Conservation (phyloP, 2,888 invertebrate genomes). For the Pilophorus perplexus region DNA sequence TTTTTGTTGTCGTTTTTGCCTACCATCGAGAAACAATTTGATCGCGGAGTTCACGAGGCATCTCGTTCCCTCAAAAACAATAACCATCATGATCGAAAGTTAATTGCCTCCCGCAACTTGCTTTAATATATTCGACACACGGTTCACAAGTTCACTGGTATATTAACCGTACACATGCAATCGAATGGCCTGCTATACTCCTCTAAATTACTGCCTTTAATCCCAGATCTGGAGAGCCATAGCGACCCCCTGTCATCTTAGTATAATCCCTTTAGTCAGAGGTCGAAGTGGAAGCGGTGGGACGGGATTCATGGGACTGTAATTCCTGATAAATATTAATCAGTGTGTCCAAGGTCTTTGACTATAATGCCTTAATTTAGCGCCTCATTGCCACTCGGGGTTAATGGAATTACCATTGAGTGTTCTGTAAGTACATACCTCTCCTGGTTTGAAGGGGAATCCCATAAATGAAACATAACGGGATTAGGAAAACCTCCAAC, state of each 20-base stretch:
- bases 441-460: neutral
- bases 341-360: slow-evolving; percentile 19
- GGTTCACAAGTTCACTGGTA: no score
- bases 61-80: no score
- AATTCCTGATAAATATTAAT: slow-evolving; percentile 36
- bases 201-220: slow-evolving; percentile 24
- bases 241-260: slow-evolving; percentile 25
- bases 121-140: no score
- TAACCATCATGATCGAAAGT: no score
- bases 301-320: slow-evolving; percentile 1
- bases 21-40: no score
- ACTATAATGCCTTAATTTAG: slow-evolving; percentile 21
- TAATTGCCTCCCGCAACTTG: no score
- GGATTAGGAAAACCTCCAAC: no score
- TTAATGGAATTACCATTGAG: slow-evolving; percentile 25
- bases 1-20: no score
- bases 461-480: neutral
- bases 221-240: slow-evolving; percentile 5
- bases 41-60: no score
- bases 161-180: no score
- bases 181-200: neutral
- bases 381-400: slow-evolving; percentile 30
- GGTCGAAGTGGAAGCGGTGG: slow-evolving; percentile 4
- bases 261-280: slow-evolving; percentile 30
- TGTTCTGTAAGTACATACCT: neutral